Evolutionary conservation across 2,797 vertebrate genomes (phyloP).

Genomic region (Intellagama lesueurii): DNA sequence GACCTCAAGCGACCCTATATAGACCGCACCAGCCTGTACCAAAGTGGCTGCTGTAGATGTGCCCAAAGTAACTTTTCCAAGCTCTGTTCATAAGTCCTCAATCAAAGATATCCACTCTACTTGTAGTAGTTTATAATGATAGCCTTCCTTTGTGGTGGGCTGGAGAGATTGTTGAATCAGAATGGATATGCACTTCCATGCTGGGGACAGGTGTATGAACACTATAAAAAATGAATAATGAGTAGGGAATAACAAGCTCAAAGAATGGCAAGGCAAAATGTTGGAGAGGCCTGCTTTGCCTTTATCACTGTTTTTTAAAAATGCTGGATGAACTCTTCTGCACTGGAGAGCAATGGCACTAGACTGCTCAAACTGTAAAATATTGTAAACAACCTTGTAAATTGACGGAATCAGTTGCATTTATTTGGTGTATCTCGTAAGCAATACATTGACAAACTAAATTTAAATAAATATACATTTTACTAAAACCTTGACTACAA

Average conservation of each 20-base stretch:
- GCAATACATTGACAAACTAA: not conserved
- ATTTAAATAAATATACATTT: not conserved
- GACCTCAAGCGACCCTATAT: no score
- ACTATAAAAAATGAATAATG: not conserved
- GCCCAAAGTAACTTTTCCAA: not conserved
- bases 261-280: not conserved
- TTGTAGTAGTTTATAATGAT: not conserved
- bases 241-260: not conserved
- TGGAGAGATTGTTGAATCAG: not conserved
- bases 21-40: no score
- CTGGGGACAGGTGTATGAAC: not conserved
- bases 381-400: not conserved
- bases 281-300: not conserved
- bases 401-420: not conserved
- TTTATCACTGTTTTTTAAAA: not conserved
- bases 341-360: no score
- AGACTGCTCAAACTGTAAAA: not conserved
- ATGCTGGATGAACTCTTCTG: not conserved
- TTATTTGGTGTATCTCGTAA: not conserved
- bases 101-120: not conserved
- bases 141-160: not conserved
- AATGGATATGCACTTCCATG: not conserved
- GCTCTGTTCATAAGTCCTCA: not conserved
- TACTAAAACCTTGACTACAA: not conserved
- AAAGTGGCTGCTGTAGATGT: no score